phyloP scores from a whole-genome alignment of 2,113 vertebrate genomes.

The Anolis carolinensis region DNA sequence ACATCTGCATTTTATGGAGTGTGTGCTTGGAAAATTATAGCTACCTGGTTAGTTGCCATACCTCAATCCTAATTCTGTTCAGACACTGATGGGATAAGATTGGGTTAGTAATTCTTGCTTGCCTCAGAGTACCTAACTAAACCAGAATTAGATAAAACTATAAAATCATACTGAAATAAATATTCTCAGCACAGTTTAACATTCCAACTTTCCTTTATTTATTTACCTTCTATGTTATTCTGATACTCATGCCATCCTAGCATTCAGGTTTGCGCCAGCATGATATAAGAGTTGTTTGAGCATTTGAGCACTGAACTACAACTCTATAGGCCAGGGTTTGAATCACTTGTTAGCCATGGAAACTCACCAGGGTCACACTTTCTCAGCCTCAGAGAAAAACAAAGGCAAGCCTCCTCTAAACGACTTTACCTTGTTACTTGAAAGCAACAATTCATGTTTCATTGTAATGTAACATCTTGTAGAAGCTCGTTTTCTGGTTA shows the following conservation, averaged over 20 bases:
- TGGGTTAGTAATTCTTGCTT: neutral
- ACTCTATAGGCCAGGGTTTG: no score
- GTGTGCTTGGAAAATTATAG: neutral
- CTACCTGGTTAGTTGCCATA: neutral
- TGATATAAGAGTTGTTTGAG: neutral
- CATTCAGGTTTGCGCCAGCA: neutral
- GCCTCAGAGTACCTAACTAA: neutral
- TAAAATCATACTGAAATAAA: neutral
- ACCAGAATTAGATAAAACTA: neutral
- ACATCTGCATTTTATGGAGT: neutral
- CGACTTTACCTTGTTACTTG: neutral
- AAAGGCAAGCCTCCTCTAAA: no score
- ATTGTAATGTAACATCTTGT: conserved; percentile 5
- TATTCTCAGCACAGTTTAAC: neutral
- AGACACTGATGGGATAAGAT: neutral
- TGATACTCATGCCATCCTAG: conserved; percentile 5
- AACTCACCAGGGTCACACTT: no score
- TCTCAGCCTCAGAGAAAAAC: no score
- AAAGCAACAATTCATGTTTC: neutral
- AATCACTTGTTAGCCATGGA: no score
- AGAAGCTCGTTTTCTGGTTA: conserved; percentile 58
- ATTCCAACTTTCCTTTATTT: neutral
- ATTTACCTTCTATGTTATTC: neutral
- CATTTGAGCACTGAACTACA: no score
- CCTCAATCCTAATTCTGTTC: neutral